Evolutionary conservation across 2,797 vertebrate genomes (phyloP), one percentile per base, ranked within the genome.

Genomic region (Tarsius wallacei): DNA sequence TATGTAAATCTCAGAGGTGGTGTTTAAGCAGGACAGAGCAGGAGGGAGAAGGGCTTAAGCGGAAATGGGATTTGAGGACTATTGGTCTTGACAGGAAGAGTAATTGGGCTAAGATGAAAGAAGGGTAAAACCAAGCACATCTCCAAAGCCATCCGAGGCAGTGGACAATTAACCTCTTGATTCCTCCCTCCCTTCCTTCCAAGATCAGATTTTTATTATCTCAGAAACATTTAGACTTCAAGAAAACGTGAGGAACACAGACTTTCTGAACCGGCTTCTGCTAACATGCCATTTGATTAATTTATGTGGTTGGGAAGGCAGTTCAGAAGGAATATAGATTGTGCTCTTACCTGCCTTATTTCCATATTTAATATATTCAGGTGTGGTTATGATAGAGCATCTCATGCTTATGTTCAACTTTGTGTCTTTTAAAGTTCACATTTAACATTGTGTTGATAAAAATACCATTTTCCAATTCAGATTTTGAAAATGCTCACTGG

Each of bases 151-250:
- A 57, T 47, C 82, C 21, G 0, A 74, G 84, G 71, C 89, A 77
- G 61, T 4, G 0, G 47, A 16, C 85, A 96, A 97, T 95, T 96
- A 97, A 95, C 96, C 91, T 97, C 91, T 49, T 31, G 61, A 71
- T 66, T 53, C 70, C 33, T 31, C 55, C 83, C 74, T 86, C 53
- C 73, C 53, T 61, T 87, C 68, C 66, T 76, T 84, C 87, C 93
- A 93, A 42, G 33, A 83, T 87, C 96, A 96, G 95, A 95, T 94
- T 91, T 97, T 95, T 87, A 64, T 97, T 96, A 96, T 97, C 96
- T 97, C 61, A 47, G 96, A 95, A 94, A 80, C 95, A 96, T 95
- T 95, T 91, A 94, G 90, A 90, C 80, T 70, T 97, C 93, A 94
- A 94, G 93, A 87, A 97, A 89, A 16, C 6, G 4, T 66, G 91